A percentile compares a stretch with the other conserved stretches of the same genome.
These are phyloP conservation scores for Peromyscus californicus DNA, from an alignment of 2,113 vertebrate species.

Conservation along the genomic window DNA sequence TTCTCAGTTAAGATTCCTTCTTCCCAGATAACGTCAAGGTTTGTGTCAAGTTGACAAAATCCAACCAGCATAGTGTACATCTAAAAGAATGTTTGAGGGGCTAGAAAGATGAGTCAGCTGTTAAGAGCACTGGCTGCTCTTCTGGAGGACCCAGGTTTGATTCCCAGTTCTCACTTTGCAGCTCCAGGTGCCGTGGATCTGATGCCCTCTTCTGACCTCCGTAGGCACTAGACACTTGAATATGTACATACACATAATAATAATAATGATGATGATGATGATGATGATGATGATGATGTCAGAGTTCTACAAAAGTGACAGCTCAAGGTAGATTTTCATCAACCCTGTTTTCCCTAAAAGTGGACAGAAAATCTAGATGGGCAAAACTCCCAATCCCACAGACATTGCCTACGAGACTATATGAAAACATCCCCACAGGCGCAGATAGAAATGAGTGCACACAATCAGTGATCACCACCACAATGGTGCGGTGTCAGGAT, in stretches of 20 bases:
- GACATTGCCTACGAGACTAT: background rate
- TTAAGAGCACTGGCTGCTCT: background rate
- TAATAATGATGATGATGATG: too few species aligned
- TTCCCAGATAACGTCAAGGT: background rate
- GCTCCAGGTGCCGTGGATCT: background rate
- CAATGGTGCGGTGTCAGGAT: background rate
- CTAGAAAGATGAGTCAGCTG: background rate
- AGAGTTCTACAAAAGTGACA: background rate
- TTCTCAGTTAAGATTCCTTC: background rate
- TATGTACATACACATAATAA: background rate
- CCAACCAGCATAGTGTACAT: background rate
- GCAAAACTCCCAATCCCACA: background rate
- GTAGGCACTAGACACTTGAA: background rate
- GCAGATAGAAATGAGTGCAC: too few species aligned
- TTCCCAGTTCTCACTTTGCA: background rate
- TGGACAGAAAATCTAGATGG: background rate
- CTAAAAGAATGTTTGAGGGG: background rate
- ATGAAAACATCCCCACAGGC: background rate
- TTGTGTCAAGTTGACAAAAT: background rate
- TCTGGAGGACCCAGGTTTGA: background rate
- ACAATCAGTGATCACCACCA: background rate
- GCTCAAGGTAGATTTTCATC: background rate
- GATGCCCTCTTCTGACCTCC: background rate
- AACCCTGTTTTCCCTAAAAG: background rate
- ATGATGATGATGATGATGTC: too few species aligned